Conservation (phyloP, 2,888 invertebrate genomes). For the Didymodactylos carnosus region DNA sequence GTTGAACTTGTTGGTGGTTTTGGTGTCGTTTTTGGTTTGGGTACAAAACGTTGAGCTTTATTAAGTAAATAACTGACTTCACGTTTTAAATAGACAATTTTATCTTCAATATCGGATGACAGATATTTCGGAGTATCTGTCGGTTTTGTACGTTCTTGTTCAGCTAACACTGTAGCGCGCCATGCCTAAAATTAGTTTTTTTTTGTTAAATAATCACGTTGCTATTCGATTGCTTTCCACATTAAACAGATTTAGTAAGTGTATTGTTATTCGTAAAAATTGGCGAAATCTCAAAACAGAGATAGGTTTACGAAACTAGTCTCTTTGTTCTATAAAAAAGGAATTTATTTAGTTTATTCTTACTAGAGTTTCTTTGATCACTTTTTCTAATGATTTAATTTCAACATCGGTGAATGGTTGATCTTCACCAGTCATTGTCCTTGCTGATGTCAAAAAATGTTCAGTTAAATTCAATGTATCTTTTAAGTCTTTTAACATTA, state of each 20-base stretch:
- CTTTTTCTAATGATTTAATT: background rate
- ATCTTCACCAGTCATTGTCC: background rate
- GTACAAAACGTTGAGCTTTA: slow-evolving; percentile 10
- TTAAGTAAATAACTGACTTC: background rate
- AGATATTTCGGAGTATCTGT: slow-evolving; percentile 3
- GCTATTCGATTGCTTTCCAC: too few species aligned
- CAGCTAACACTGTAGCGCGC: background rate
- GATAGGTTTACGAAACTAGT: too few species aligned
- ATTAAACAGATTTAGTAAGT: too few species aligned
- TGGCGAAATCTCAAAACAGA: too few species aligned
- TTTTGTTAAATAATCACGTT: background rate
- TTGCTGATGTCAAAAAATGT: background rate
- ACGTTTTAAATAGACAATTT: slow-evolving; percentile 4
- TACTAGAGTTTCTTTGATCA: background rate
- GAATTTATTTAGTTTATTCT: background rate
- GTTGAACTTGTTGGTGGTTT: background rate
- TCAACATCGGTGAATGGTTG: background rate
- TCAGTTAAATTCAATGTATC: background rate
- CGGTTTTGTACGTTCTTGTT: slow-evolving; percentile 2
- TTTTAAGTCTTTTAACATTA: background rate
- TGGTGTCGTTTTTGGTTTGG: slow-evolving; percentile 1
- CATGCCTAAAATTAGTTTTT: slow-evolving; percentile 2
- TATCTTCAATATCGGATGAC: slow-evolving; percentile 4
- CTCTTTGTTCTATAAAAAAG: too few species aligned
- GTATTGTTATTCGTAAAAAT: too few species aligned